A percentile compares a stretch with the other conserved stretches of the same genome.
Conservation (phyloP, 2,797 vertebrate species). For the Varecia variegata region DNA sequence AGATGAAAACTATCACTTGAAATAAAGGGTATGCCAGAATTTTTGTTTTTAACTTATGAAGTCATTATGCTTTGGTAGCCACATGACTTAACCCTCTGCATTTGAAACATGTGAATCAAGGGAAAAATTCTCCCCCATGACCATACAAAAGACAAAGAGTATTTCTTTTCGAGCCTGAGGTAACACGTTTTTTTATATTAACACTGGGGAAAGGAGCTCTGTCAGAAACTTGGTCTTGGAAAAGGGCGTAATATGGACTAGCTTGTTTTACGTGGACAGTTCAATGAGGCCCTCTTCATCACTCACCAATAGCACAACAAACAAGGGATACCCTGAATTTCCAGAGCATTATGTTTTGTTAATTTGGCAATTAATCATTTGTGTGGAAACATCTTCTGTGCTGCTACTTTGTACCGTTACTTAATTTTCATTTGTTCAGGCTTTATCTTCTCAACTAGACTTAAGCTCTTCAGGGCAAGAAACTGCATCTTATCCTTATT, state of each 20-base stretch:
- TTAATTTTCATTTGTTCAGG: neutral
- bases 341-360: neutral
- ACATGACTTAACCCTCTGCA: neutral
- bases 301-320: neutral
- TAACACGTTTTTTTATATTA: neutral
- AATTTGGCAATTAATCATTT: neutral
- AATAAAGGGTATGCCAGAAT: neutral
- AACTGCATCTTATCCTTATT: neutral
- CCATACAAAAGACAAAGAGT: neutral
- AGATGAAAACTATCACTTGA: conserved; percentile 44
- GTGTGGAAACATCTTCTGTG: neutral
- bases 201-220: neutral
- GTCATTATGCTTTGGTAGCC: neutral
- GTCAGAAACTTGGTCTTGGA: neutral
- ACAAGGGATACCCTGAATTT: neutral
- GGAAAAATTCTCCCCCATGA: neutral
- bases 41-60: conserved; percentile 26
- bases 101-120: neutral
- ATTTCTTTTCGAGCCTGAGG: neutral
- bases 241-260: neutral
- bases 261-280: neutral
- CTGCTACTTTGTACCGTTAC: neutral
- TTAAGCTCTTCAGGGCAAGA: neutral
- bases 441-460: neutral
- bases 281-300: neutral